These are phyloP conservation scores for Brevipalpus yothersi DNA, from an alignment of 1,140 invertebrate species.

Conservation along the genomic window DNA sequence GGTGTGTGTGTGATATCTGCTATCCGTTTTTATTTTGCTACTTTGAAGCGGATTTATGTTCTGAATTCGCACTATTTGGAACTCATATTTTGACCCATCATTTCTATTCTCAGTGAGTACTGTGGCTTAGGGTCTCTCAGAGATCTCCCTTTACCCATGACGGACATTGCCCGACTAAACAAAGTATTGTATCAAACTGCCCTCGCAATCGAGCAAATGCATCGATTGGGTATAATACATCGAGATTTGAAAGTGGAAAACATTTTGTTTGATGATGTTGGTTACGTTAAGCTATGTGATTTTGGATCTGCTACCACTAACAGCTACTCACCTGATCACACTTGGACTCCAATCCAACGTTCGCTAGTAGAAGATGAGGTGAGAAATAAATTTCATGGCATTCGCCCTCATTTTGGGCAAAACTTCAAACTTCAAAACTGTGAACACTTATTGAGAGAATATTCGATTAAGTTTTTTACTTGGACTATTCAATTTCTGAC, in stretches of 20 bases:
- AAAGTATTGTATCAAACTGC: conserved; percentile 7
- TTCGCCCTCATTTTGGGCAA: too few species aligned
- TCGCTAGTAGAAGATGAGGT: conserved; percentile 82
- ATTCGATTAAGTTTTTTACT: too few species aligned
- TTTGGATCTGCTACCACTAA: conserved; percentile 87
- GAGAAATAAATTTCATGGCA: conserved; percentile 14
- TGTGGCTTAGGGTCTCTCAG: conserved; percentile 9
- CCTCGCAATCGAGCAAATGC: conserved; percentile 4
- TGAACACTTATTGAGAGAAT: too few species aligned
- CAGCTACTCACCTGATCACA: conserved; percentile 49
- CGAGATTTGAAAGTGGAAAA: conserved; percentile 29
- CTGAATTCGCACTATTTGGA: too few species aligned
- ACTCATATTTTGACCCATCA: background rate
- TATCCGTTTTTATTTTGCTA: too few species aligned
- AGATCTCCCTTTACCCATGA: conserved; percentile 6
- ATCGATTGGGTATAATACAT: conserved; percentile 8
- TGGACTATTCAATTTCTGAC: too few species aligned
- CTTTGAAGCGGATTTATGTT: too few species aligned
- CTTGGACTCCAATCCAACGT: conserved; percentile 75
- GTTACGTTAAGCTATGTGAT: conserved; percentile 85
- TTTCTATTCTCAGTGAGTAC: conserved; percentile 7
- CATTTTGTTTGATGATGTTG: conserved; percentile 44
- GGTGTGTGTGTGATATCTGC: background rate
- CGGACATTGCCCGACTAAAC: conserved; percentile 2
- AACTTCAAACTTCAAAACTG: too few species aligned